A percentile compares a stretch with the other conserved stretches of the same genome.
Conservation (phyloP, 2,888 invertebrate species). For the Rapana venosa region DNA sequence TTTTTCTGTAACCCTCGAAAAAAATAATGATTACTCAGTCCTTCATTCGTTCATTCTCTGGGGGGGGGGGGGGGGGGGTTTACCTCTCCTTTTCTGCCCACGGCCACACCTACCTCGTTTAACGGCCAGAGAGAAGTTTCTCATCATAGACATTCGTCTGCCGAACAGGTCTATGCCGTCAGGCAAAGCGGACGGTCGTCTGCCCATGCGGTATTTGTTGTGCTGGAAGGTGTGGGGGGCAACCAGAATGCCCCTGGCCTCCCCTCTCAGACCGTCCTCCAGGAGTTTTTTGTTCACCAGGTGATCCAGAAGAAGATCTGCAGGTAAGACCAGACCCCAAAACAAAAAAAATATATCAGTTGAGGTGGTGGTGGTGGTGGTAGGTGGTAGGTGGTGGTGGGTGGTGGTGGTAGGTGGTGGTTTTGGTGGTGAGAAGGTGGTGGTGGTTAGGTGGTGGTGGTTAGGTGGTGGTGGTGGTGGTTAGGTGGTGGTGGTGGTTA, state of each 20-base stretch:
- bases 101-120: conserved; percentile 24
- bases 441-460: too few species aligned
- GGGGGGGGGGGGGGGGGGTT: too few species aligned
- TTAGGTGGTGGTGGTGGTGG: too few species aligned
- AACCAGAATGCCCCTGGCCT: conserved; percentile 88
- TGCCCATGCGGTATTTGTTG: conserved; percentile 80
- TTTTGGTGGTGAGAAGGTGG: not conserved
- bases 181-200: conserved; percentile 49
- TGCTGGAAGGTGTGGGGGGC: conserved; percentile 96
- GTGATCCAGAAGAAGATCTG: conserved; percentile 91
- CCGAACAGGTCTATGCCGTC: conserved; percentile 51
- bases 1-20: too few species aligned
- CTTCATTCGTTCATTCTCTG: too few species aligned
- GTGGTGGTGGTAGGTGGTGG: not conserved
- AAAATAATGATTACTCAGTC: too few species aligned
- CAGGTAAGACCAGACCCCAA: not conserved
- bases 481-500: too few species aligned
- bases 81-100: not conserved
- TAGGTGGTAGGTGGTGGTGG: not conserved
- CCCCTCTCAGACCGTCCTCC: conserved; percentile 86
- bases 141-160: conserved; percentile 56
- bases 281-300: conserved; percentile 89
- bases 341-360: not conserved
- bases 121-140: conserved; percentile 57
- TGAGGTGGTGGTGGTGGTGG: not conserved